Conservation (phyloP, 2,888 invertebrate genomes). For the Graphium colonna region DNA sequence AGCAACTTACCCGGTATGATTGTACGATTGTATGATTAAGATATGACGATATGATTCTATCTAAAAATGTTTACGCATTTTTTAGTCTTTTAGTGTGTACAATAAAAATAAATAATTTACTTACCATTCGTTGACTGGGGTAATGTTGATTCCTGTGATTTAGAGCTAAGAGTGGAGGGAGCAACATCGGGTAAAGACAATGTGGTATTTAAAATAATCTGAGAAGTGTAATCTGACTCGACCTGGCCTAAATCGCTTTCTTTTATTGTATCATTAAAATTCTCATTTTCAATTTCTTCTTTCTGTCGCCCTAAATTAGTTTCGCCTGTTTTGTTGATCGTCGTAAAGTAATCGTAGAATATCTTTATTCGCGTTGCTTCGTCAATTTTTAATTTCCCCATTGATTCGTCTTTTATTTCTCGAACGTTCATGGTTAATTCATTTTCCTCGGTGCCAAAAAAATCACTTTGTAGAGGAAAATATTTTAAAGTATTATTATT, state of each 20-base stretch:
- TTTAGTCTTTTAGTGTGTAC: too few species aligned
- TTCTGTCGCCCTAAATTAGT: conserved; percentile 2
- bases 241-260: background rate
- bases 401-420: conserved; percentile 42
- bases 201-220: conserved; percentile 8
- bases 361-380: conserved; percentile 60
- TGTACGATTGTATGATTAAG: too few species aligned
- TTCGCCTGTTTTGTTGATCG: conserved; percentile 49
- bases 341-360: conserved; percentile 64
- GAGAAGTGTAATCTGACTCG: background rate
- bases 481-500: background rate
- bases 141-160: conserved; percentile 4
- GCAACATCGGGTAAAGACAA: conserved; percentile 12
- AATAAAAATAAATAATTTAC: too few species aligned
- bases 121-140: conserved; percentile 1
- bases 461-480: conserved; percentile 19
- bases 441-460: conserved; percentile 22
- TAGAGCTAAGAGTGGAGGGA: conserved; percentile 4
- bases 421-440: conserved; percentile 25
- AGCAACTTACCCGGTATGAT: too few species aligned
- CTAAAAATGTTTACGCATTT: too few species aligned
- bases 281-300: conserved; percentile 1
- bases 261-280: conserved; percentile 7
- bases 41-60: too few species aligned
- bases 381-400: conserved; percentile 61